Conservation (phyloP, 2,797 vertebrate species). For the Pogonophryne albipinna region DNA sequence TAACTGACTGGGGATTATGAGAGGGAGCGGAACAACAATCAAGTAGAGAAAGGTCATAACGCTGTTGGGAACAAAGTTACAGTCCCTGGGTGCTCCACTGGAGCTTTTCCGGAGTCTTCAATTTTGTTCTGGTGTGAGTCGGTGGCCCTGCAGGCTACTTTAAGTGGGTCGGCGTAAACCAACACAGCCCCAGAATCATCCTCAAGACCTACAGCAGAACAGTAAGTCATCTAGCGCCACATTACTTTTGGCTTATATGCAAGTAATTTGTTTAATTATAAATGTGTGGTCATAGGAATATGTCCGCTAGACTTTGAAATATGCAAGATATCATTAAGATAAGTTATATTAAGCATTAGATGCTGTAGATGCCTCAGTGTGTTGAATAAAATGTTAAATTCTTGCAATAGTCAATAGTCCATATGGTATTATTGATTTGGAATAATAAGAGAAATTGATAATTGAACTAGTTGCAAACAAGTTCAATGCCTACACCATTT, state of each 20-base stretch:
- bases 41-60: slow-evolving; percentile 76
- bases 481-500: not conserved
- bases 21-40: slow-evolving; percentile 62
- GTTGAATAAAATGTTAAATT: not conserved
- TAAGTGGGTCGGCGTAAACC: slow-evolving; percentile 65
- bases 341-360: slow-evolving; percentile 6
- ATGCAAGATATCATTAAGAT: slow-evolving; percentile 1
- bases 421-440: slow-evolving; percentile 15
- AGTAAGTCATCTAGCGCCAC: slow-evolving; percentile 55
- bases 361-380: not conserved
- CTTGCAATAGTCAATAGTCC: not conserved
- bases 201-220: slow-evolving; percentile 53
- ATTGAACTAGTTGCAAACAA: not conserved
- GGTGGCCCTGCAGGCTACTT: slow-evolving; percentile 56
- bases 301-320: slow-evolving; percentile 19
- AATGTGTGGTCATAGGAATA: slow-evolving; percentile 18
- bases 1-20: slow-evolving; percentile 69
- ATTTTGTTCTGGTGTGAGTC: slow-evolving; percentile 55
- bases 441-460: not conserved
- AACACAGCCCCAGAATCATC: slow-evolving; percentile 44
- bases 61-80: slow-evolving; percentile 54
- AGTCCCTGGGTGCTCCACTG: slow-evolving; percentile 37
- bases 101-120: slow-evolving; percentile 52
- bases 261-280: slow-evolving; percentile 36
- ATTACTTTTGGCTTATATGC: slow-evolving; percentile 31